A percentile compares a stretch with the other conserved stretches of the same genome.
These are phyloP conservation scores for Drosophila atroscutellata DNA, from an alignment of 2,888 invertebrate species.

Conservation along the genomic window DNA sequence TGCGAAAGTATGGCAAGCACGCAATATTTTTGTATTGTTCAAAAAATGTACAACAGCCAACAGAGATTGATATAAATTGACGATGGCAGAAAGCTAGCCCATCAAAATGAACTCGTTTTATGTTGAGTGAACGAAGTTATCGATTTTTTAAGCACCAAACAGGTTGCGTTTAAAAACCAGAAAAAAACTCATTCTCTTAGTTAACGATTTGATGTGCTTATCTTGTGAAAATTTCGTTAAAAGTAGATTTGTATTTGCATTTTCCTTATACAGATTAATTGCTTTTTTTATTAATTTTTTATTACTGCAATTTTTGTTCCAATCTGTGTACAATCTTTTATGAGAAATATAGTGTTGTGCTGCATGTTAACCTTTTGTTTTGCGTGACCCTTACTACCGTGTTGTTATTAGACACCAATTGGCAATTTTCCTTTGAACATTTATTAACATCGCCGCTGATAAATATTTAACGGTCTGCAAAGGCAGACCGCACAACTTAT, in stretches of 20 bases:
- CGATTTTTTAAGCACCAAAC: not conserved
- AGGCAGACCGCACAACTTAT: constrained; percentile 67
- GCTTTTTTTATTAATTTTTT: not conserved
- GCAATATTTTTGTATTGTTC: not conserved
- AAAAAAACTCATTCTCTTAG: not conserved
- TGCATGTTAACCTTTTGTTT: constrained; percentile 26
- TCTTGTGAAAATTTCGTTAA: not conserved
- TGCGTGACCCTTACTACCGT: constrained; percentile 9
- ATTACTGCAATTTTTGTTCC: not conserved
- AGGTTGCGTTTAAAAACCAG: not conserved
- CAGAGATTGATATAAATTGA: not conserved
- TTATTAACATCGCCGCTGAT: constrained; percentile 73
- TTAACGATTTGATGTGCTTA: not conserved
- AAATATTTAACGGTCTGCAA: constrained; percentile 64
- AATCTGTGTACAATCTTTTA: not conserved
- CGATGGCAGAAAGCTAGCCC: not conserved
- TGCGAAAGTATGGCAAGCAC: not conserved
- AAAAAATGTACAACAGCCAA: no score
- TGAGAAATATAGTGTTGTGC: constrained; percentile 4
- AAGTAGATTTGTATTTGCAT: not conserved
- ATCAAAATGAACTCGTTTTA: not conserved
- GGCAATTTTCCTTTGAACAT: constrained; percentile 50
- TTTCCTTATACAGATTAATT: not conserved
- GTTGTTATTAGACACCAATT: constrained; percentile 46
- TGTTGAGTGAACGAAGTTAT: not conserved